Evolutionary conservation across 2,113 vertebrate species (phyloP).

Genomic region (Brienomyrus longianalis): DNA sequence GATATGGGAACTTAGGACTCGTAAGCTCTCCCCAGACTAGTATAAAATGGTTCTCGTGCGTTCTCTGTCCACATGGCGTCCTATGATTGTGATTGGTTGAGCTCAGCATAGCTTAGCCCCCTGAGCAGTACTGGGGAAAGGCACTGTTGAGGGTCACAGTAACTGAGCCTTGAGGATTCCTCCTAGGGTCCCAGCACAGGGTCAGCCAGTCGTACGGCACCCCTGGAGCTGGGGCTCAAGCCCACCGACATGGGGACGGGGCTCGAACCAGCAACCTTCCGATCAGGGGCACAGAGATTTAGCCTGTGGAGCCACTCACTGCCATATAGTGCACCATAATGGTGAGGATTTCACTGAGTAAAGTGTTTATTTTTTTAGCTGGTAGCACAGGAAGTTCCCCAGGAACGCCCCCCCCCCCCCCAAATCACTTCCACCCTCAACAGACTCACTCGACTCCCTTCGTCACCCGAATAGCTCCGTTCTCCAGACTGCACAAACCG

Average conservation of each 20-base stretch:
- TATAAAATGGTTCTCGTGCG: background rate
- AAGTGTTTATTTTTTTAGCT: background rate
- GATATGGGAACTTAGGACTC: background rate
- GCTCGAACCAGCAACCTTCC: background rate
- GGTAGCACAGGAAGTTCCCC: background rate
- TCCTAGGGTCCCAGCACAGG: background rate
- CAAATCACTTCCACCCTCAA: background rate
- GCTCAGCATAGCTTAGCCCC: background rate
- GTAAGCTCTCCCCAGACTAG: background rate
- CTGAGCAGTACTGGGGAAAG: background rate
- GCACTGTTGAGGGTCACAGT: background rate
- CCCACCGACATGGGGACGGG: too few relatives aligned
- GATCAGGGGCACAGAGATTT: background rate
- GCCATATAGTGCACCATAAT: background rate
- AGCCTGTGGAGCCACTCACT: background rate
- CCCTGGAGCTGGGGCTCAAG: background rate
- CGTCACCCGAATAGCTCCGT: background rate
- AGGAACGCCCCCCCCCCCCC: background rate
- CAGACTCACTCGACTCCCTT: background rate
- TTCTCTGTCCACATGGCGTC: background rate
- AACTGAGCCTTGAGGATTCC: background rate
- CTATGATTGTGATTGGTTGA: background rate
- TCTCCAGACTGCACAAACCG: background rate
- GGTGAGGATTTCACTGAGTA: background rate
- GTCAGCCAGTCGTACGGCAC: background rate